Conservation (phyloP, 2,888 invertebrate genomes). For the Acronicta alni region DNA sequence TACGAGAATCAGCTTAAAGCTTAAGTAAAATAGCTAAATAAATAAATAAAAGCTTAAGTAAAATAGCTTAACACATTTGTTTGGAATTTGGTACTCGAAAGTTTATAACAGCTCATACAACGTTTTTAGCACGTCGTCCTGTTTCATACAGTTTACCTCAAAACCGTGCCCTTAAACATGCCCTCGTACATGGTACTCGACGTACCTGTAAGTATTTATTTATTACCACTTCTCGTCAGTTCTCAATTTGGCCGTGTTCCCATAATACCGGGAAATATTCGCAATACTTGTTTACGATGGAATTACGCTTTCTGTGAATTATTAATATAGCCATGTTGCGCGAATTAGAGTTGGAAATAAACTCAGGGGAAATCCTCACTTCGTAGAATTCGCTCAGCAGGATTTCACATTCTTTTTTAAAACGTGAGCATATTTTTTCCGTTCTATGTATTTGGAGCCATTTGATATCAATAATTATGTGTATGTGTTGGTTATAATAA, state of each 20-base stretch:
- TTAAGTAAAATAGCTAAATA: too few species aligned
- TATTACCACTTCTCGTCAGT: conserved; percentile 24
- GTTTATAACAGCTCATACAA: too few species aligned
- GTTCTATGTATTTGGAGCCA: too few species aligned
- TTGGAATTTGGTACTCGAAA: too few species aligned
- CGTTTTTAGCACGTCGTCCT: too few species aligned
- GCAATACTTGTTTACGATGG: conserved; percentile 45
- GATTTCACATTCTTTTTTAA: conserved; percentile 10
- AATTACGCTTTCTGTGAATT: conserved; percentile 54
- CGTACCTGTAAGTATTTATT: conserved; percentile 11
- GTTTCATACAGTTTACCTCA: neutral
- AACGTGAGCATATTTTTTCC: neutral
- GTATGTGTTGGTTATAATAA: too few species aligned
- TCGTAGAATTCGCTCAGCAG: conserved; percentile 37
- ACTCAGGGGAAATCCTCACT: conserved; percentile 41
- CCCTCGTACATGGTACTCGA: too few species aligned
- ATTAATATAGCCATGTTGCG: conserved; percentile 37
- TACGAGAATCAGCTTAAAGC: too few species aligned
- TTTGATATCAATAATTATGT: too few species aligned
- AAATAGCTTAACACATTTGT: too few species aligned
- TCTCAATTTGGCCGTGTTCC: conserved; percentile 52
- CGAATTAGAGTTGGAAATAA: conserved; percentile 44
- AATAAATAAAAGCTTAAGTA: too few species aligned
- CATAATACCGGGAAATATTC: conserved; percentile 51
- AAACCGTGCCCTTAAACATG: neutral